Percentiles rank a stretch among this genome's conserved stretches.
Evolutionary conservation across 2,113 vertebrate species (phyloP).

Genomic region (Cochlearius cochlearius): DNA sequence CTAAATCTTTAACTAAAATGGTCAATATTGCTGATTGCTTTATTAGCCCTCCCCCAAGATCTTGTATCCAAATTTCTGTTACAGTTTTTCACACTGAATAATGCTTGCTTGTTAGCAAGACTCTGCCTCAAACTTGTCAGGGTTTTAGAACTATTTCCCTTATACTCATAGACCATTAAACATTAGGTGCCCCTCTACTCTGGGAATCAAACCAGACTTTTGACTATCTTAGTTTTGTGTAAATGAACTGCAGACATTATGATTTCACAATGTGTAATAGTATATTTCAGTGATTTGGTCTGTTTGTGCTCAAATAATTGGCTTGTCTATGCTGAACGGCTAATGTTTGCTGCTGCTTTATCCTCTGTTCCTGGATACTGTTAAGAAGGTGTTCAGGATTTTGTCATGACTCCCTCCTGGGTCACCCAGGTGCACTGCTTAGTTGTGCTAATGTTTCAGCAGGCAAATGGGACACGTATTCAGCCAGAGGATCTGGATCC

Average conservation of each 20-base stretch:
- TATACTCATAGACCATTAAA: neutral
- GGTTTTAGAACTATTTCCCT: neutral
- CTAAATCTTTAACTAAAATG: neutral
- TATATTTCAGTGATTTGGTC: neutral
- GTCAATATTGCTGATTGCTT: neutral
- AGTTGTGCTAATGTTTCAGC: neutral
- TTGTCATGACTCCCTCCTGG: neutral
- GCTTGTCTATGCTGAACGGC: neutral
- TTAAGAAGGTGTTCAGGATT: neutral
- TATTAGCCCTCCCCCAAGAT: neutral
- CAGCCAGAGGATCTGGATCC: neutral
- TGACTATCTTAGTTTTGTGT: neutral
- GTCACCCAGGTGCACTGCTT: neutral
- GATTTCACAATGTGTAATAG: neutral
- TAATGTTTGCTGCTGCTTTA: neutral
- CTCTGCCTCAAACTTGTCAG: neutral
- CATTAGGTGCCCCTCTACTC: neutral
- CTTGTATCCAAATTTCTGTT: neutral
- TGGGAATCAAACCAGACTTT: neutral
- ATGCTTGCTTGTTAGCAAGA: neutral
- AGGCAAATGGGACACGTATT: neutral
- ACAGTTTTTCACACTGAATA: neutral
- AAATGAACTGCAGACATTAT: neutral
- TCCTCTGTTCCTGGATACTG: neutral
- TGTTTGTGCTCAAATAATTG: neutral